These are phyloP conservation scores for Terebella lapidaria DNA, from an alignment of 2,888 invertebrate species.

Conservation along the genomic window DNA sequence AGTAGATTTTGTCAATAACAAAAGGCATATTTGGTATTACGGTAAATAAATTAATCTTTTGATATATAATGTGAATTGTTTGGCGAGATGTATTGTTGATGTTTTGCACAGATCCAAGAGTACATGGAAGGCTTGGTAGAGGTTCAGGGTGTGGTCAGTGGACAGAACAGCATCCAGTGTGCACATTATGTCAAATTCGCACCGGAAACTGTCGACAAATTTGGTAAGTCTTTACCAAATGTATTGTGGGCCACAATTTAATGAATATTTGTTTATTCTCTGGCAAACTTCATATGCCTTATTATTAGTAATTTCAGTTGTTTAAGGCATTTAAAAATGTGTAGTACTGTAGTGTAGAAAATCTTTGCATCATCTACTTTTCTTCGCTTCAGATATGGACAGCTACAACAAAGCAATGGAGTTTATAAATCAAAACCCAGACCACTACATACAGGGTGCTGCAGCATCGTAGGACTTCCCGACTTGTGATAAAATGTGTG, in stretches of 20 bases:
- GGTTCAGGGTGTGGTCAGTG: neutral
- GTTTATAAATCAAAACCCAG: neutral
- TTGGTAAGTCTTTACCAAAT: slow-evolving; percentile 4
- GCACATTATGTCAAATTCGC: neutral
- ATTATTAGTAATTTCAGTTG: neutral
- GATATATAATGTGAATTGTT: too few relatives aligned
- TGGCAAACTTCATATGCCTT: neutral
- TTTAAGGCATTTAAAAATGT: too few relatives aligned
- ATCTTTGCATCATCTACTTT: too few relatives aligned
- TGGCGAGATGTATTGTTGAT: too few relatives aligned
- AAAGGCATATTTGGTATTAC: too few relatives aligned
- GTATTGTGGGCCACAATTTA: too few relatives aligned
- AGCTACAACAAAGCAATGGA: neutral
- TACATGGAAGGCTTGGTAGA: slow-evolving; percentile 1
- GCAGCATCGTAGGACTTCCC: neutral
- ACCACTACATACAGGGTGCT: neutral
- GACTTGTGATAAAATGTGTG: too few relatives aligned
- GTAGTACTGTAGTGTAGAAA: too few relatives aligned
- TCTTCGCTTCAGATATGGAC: slow-evolving; percentile 1
- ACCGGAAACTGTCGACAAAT: neutral
- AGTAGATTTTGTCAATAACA: too few relatives aligned
- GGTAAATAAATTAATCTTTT: too few relatives aligned
- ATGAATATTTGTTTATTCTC: too few relatives aligned
- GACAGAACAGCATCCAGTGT: neutral
- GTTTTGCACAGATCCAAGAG: neutral